Percentiles rank a stretch among this genome's conserved stretches.
phyloP scores from a whole-genome alignment of 2,888 invertebrate species.

The Pseudanteris insignis region DNA sequence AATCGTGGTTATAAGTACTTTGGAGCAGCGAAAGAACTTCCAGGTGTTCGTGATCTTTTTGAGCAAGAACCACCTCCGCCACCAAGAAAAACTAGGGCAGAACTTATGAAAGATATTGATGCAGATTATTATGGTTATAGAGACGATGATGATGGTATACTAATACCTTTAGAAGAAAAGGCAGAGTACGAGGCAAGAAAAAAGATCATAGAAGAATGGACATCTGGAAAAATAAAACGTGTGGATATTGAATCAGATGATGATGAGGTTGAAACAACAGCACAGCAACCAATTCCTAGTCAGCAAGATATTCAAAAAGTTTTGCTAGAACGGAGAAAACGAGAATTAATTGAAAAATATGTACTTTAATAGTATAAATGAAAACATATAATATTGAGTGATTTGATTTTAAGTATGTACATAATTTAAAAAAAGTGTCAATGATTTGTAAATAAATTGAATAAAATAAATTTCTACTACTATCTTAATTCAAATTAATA shows the following conservation, averaged over 20 bases:
- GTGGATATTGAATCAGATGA: slow-evolving; percentile 67
- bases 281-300: slow-evolving; percentile 92
- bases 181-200: slow-evolving; percentile 77
- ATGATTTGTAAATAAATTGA: no score
- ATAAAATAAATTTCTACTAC: no score
- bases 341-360: slow-evolving; percentile 88
- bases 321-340: slow-evolving; percentile 87
- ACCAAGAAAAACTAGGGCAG: slow-evolving; percentile 90
- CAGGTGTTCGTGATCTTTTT: slow-evolving; percentile 96
- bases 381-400: no score
- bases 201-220: slow-evolving; percentile 78
- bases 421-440: no score
- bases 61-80: slow-evolving; percentile 94
- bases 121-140: slow-evolving; percentile 99
- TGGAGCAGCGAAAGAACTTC: slow-evolving; percentile 96
- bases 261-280: slow-evolving; percentile 70
- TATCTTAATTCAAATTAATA: no score
- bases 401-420: no score
- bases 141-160: slow-evolving; percentile 97
- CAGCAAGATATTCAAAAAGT: slow-evolving; percentile 96
- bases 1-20: slow-evolving; percentile 99
- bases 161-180: slow-evolving; percentile 86
- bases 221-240: slow-evolving; percentile 68
- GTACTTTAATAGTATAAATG: slow-evolving; percentile 59
- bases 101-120: slow-evolving; percentile 97